These are phyloP conservation scores for Bombus soroeensis DNA, from an alignment of 1,140 invertebrate species.

Conservation along the genomic window DNA sequence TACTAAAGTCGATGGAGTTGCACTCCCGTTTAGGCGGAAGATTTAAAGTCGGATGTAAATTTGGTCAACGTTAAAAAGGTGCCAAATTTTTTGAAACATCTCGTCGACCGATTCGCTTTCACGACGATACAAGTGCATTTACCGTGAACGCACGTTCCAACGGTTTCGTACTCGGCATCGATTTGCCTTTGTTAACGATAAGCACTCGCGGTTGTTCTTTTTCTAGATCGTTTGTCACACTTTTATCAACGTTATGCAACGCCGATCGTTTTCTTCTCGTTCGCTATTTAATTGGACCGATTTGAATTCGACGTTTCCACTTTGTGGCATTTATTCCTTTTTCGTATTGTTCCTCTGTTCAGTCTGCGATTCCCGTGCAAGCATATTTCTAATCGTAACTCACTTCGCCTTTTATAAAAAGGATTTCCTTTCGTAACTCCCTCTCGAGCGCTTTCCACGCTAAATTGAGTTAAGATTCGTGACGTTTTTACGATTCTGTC, in stretches of 20 bases:
- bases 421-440: background rate
- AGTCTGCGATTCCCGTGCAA: too few relatives aligned
- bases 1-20: conserved; percentile 55
- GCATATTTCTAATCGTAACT: background rate
- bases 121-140: conserved; percentile 44
- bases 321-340: background rate
- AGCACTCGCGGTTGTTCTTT: background rate
- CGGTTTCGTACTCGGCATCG: background rate
- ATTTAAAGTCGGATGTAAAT: conserved; percentile 69
- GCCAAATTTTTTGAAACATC: conserved; percentile 70
- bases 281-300: background rate
- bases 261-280: background rate
- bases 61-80: conserved; percentile 68
- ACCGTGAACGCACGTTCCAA: conserved; percentile 12
- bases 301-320: background rate
- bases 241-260: conserved; percentile 13
- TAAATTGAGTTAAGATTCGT: conserved; percentile 50
- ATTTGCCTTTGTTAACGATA: background rate
- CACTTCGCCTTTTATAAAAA: background rate
- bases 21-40: conserved; percentile 2
- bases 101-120: conserved; percentile 55
- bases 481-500: conserved; percentile 51
- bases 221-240: background rate
- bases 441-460: conserved; percentile 12
- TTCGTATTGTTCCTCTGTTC: too few relatives aligned